A percentile compares a stretch with the other conserved stretches of the same genome.
These are phyloP conservation scores for Entomobrya proxima DNA, from an alignment of 2,888 invertebrate genomes.

Conservation along the genomic window DNA sequence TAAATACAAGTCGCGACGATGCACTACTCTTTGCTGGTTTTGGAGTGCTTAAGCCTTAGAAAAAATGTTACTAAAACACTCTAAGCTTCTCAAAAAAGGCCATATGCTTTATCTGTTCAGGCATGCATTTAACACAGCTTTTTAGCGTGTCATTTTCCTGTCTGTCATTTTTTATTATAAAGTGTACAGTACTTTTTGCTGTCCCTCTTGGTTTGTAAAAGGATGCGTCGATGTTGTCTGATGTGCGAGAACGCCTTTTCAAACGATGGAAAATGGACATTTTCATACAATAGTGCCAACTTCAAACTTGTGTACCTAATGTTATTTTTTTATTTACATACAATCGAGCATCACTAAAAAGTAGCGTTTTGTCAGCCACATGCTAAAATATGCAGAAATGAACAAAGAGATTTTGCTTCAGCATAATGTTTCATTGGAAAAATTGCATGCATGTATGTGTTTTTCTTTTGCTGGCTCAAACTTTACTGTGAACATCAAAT, in stretches of 20 bases:
- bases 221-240: conserved; percentile 5
- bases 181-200: conserved; percentile 22
- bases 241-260: neutral
- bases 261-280: conserved; percentile 29
- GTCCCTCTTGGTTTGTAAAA: neutral
- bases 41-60: conserved; percentile 8
- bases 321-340: conserved; percentile 20
- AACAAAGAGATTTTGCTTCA: conserved; percentile 48
- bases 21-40: conserved; percentile 19
- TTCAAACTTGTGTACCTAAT: neutral
- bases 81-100: neutral
- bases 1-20: neutral
- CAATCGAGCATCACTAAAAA: conserved; percentile 21
- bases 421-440: neutral
- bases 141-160: conserved; percentile 61
- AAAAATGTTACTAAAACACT: conserved; percentile 30
- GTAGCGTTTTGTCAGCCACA: conserved; percentile 25
- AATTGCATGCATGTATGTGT: neutral
- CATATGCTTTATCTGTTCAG: conserved; percentile 31
- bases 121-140: conserved; percentile 38
- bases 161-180: conserved; percentile 49
- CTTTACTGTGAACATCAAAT: neutral
- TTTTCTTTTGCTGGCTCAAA: too few relatives aligned
- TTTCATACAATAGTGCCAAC: conserved; percentile 34
- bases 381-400: conserved; percentile 57